phyloP scores from a whole-genome alignment of 2,888 invertebrate species.

The Drosophila anomelani region DNA sequence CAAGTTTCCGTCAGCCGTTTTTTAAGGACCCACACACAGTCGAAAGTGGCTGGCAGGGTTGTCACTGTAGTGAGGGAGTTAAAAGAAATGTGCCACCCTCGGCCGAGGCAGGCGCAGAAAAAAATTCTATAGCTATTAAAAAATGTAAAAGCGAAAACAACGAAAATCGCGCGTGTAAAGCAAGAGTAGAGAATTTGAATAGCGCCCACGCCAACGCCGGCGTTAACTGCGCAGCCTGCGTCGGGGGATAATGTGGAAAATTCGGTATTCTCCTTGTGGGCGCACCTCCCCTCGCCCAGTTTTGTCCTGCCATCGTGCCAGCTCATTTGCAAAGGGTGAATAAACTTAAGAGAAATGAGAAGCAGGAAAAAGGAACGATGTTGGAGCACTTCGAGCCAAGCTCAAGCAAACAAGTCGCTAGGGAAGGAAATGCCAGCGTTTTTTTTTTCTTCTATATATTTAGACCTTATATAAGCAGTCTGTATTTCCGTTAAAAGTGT shows the following conservation, averaged over 20 bases:
- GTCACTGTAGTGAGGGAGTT: conserved; percentile 50
- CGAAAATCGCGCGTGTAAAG: conserved; percentile 81
- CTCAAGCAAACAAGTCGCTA: conserved; percentile 15
- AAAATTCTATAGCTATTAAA: conserved; percentile 77
- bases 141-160: conserved; percentile 81
- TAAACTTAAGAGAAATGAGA: conserved; percentile 74
- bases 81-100: conserved; percentile 52
- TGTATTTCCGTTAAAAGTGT: conserved; percentile 2
- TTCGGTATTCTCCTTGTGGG: conserved; percentile 50
- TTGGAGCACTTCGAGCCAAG: conserved; percentile 9
- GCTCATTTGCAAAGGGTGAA: conserved; percentile 82
- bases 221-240: conserved; percentile 37
- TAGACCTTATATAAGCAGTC: conserved; percentile 45
- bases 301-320: conserved; percentile 17
- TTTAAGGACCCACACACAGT: conserved; percentile 66
- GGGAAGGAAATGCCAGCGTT: conserved; percentile 34
- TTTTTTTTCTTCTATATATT: neutral
- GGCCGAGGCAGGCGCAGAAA: conserved; percentile 34
- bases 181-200: conserved; percentile 79
- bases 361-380: conserved; percentile 36
- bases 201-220: conserved; percentile 52
- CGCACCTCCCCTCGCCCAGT: conserved; percentile 4
- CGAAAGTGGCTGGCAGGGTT: conserved; percentile 70
- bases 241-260: conserved; percentile 71
- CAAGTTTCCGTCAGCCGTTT: conserved; percentile 63